Evolutionary conservation across 2,888 invertebrate genomes (phyloP).

Genomic region (Caenorhabditis panamensis): DNA sequence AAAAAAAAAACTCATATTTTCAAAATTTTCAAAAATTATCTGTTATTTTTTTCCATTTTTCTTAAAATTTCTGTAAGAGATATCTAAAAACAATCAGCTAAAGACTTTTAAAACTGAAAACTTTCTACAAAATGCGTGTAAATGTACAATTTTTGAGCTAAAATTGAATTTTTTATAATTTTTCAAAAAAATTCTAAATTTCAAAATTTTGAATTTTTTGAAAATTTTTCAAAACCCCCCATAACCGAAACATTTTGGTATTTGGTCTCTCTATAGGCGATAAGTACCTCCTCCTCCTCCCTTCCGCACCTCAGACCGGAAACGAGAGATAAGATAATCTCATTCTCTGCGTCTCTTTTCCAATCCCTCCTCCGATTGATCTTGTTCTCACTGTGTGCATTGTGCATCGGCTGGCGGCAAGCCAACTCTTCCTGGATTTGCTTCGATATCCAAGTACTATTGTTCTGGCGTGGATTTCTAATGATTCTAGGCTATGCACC

Average conservation of each 20-base stretch:
- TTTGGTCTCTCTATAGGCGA: too few species aligned
- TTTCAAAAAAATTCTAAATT: too few species aligned
- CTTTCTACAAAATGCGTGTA: background rate
- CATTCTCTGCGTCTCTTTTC: constrained; percentile 11
- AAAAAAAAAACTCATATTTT: background rate
- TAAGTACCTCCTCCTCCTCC: background rate
- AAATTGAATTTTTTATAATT: too few species aligned
- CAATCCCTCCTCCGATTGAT: constrained; percentile 24
- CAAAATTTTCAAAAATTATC: background rate
- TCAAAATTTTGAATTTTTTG: too few species aligned
- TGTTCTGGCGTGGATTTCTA: too few species aligned
- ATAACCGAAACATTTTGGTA: too few species aligned
- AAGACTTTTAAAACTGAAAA: background rate
- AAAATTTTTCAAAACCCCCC: too few species aligned
- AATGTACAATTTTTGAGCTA: too few species aligned
- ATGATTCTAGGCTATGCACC: too few species aligned
- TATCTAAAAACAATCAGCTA: too few species aligned
- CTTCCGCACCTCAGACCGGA: constrained; percentile 22
- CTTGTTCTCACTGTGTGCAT: constrained; percentile 40
- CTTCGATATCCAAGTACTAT: constrained; percentile 49
- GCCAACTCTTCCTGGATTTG: background rate
- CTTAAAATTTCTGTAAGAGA: too few species aligned
- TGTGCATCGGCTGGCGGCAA: background rate
- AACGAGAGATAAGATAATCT: constrained; percentile 35
- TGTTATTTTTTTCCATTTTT: background rate